Percentiles rank a stretch among this genome's conserved stretches.
Evolutionary conservation across 2,113 vertebrate species (phyloP).

Genomic region (Tichodroma muraria): DNA sequence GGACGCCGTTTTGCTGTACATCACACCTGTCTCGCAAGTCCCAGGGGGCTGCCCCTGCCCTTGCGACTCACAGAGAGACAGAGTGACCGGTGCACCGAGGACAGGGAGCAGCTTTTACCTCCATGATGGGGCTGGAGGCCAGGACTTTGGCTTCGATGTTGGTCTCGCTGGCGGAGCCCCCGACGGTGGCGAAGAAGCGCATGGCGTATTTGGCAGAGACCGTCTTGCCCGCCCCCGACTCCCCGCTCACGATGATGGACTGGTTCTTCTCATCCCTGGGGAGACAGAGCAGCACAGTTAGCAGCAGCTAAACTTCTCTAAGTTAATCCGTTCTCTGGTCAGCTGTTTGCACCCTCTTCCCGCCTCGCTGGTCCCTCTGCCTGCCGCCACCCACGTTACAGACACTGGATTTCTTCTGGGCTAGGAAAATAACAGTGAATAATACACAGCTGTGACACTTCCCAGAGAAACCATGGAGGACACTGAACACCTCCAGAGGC

Average conservation of each 20-base stretch:
- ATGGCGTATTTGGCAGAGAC: constrained; percentile 96
- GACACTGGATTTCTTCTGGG: neutral
- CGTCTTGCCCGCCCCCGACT: constrained; percentile 93
- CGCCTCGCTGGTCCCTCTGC: fast-evolving
- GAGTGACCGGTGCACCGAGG: fast-evolving
- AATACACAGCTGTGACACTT: fast-evolving
- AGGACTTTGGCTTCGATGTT: constrained; percentile 93
- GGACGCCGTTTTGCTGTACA: neutral
- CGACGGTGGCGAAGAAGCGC: constrained; percentile 89
- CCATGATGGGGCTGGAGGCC: constrained; percentile 93
- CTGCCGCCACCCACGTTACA: fast-evolving
- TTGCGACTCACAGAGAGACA: neutral
- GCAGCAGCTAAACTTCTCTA: too few species aligned
- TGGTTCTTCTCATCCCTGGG: constrained; percentile 94
- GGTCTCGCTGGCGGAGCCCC: constrained; percentile 83
- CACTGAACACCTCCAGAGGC: neutral
- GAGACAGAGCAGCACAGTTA: neutral
- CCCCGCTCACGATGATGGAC: constrained; percentile 95
- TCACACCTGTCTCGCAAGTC: neutral
- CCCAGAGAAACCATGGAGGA: neutral
- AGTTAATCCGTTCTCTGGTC: neutral
- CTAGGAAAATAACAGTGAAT: fast-evolving
- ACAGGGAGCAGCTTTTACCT: constrained; percentile 69
- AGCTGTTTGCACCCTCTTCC: neutral
- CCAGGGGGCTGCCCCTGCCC: fast-evolving